These are phyloP conservation scores for Agriopis leucophaearia DNA, from an alignment of 2,888 invertebrate genomes.

Conservation along the genomic window DNA sequence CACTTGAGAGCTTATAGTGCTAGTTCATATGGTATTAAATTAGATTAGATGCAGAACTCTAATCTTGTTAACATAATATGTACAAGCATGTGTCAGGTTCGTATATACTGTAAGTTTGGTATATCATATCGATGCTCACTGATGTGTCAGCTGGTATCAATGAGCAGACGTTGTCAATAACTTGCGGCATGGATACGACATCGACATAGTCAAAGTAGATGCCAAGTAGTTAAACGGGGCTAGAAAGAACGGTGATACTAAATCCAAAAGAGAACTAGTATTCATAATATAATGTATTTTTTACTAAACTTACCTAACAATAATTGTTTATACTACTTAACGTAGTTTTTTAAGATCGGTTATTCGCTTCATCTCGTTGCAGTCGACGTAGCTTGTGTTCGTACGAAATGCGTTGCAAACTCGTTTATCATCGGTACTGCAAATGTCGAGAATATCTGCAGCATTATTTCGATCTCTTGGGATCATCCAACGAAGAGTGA, in stretches of 20 bases:
- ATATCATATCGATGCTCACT: neutral
- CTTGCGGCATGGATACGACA: conserved; percentile 51
- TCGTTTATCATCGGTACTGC: too few relatives aligned
- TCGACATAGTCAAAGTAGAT: neutral
- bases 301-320: too few relatives aligned
- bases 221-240: neutral
- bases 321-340: too few relatives aligned
- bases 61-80: neutral
- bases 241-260: neutral
- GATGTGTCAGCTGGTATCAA: conserved; percentile 44
- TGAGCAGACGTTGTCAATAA: conserved; percentile 49
- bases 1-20: neutral
- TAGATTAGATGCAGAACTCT: neutral
- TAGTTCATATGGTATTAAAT: neutral
- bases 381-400: too few relatives aligned
- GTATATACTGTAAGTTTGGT: neutral
- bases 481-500: too few relatives aligned
- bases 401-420: too few relatives aligned
- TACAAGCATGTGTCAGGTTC: neutral
- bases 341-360: too few relatives aligned
- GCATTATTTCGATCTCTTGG: too few relatives aligned
- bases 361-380: too few relatives aligned
- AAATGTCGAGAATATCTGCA: too few relatives aligned
- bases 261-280: neutral
- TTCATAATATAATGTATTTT: too few relatives aligned